Percentiles rank a stretch among this genome's conserved stretches.
phyloP scores from a whole-genome alignment of 2,888 invertebrate genomes.

The Ochropacha duplaris region DNA sequence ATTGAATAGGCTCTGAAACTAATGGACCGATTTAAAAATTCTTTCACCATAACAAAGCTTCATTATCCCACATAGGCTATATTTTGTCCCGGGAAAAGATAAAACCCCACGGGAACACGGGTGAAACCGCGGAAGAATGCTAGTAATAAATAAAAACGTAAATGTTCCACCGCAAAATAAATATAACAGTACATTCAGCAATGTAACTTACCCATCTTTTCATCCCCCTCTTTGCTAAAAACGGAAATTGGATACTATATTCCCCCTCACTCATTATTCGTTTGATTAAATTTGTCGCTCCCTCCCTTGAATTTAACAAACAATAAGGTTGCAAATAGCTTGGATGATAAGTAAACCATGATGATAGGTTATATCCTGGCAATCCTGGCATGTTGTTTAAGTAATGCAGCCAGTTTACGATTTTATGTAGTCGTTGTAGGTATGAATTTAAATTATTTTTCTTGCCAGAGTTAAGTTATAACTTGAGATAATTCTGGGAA shows the following conservation, averaged over 20 bases:
- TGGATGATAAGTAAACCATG: slow-evolving; percentile 4
- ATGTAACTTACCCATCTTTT: background rate
- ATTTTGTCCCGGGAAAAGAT: too few species aligned
- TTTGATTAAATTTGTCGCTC: slow-evolving; percentile 8
- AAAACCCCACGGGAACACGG: too few species aligned
- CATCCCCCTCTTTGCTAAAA: background rate
- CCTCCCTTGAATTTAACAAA: background rate
- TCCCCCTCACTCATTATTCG: background rate
- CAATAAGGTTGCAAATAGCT: slow-evolving; percentile 5
- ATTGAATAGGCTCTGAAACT: too few species aligned
- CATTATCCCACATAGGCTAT: too few species aligned
- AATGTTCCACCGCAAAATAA: background rate
- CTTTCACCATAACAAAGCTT: too few species aligned
- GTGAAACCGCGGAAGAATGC: too few species aligned
- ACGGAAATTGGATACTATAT: background rate
- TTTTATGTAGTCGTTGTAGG: background rate
- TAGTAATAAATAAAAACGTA: background rate
- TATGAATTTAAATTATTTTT: background rate
- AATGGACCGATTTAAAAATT: too few species aligned
- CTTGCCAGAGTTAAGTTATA: too few species aligned
- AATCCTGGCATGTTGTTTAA: background rate
- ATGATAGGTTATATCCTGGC: background rate
- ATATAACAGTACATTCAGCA: background rate
- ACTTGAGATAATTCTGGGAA: too few species aligned
- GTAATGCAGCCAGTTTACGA: background rate